phyloP scores from a whole-genome alignment of 37 sponge, comb jelly and placozoan genomes.

The Aphrocallistes beatrix region DNA sequence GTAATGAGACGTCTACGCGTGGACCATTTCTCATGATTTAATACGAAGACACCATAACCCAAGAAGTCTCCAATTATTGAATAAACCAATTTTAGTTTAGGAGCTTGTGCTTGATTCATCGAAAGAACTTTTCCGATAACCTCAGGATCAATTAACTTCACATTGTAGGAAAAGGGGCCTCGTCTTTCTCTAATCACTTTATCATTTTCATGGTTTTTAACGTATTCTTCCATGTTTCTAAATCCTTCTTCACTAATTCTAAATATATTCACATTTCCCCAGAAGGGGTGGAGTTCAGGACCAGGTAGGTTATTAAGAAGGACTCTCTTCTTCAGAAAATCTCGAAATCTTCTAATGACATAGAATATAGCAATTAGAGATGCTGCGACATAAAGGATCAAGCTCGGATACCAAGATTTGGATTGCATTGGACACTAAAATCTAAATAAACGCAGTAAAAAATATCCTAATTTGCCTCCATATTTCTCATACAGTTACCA shows the following conservation, averaged over 20 bases:
- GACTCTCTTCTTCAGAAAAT: too few relatives aligned
- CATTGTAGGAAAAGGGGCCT: not conserved
- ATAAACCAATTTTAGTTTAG: not conserved
- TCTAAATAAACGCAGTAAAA: too few relatives aligned
- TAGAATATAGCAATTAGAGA: too few relatives aligned
- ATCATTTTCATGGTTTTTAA: not conserved
- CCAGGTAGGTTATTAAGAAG: not conserved
- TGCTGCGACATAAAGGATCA: too few relatives aligned
- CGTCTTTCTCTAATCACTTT: not conserved
- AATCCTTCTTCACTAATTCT: not conserved
- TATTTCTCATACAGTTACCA: too few relatives aligned
- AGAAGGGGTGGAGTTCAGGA: not conserved
- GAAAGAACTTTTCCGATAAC: not conserved
- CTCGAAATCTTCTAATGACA: too few relatives aligned
- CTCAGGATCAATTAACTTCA: not conserved
- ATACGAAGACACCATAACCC: conserved; percentile 58
- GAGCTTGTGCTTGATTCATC: not conserved
- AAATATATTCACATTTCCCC: not conserved
- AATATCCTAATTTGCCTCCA: too few relatives aligned
- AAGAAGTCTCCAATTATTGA: not conserved
- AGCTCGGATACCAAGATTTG: too few relatives aligned
- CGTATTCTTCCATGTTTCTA: not conserved
- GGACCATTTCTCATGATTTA: conserved; percentile 57
- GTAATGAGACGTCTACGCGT: conserved; percentile 58
- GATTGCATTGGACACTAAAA: too few relatives aligned